Base-by-base conservation (phyloP, 2,113 vertebrate genomes). In the Paraplagusia blochii region DNA sequence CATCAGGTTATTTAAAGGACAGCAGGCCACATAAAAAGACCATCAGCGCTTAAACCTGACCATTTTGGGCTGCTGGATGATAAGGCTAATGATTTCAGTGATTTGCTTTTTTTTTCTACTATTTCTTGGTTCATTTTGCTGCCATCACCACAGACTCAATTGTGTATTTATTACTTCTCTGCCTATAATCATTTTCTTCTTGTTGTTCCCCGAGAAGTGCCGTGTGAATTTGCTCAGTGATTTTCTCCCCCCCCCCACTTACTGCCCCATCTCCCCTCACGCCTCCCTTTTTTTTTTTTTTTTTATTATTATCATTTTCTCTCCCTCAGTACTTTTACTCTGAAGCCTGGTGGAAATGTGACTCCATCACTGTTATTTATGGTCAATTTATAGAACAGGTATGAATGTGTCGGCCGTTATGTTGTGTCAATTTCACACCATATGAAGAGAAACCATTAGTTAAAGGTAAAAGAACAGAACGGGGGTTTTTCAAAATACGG, bases 181-280 rank as follows among this genome's bases (percentile, higher is more conserved):
- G 29, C 57, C 63, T 66, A 53, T 83, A 78, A 81, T 86, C 69
- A 81, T 82, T 72, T 80, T 81, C 81, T 66, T 81, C 70, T 72
- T 74, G 69, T 76, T 80, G 62, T 74, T 80, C 70, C n/a, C n/a
- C 48, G 46, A 60, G 64, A 67, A 76, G 67, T 68, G 51, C 49
- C 56, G 33, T 44, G 52, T 22, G 58, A 80, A 68, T 79, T 64
- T 58, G 77, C 84, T 65, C 74, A 44, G 8, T 53, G 58, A 73
- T 66, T 53, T 2, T 63, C 55, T 71, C 22, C 6, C 22, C n/a
- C n/a, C n/a, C n/a, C n/a, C n/a, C n/a, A n/a, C n/a, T n/a, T n/a
- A n/a, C n/a, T n/a, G n/a, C n/a, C n/a, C n/a, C n/a, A n/a, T 38
- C 36, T 38, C 36, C 9, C 13, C 38, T 56, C 70, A 58, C 5